Evolutionary conservation across 2,113 vertebrate genomes (phyloP).

Genomic region (Myotis brandtii): DNA sequence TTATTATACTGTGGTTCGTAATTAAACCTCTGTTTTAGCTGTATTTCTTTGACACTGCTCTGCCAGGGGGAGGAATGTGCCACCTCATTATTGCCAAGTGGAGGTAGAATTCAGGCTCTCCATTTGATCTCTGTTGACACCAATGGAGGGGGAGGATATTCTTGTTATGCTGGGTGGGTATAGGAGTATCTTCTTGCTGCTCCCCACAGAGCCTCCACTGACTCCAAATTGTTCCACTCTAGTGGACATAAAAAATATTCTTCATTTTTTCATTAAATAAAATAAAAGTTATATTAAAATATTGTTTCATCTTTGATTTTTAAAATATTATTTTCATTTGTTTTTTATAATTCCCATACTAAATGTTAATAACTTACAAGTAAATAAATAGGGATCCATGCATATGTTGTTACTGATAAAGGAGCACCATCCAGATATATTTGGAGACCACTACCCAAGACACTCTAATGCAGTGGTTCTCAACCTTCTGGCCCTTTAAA

Average conservation of each 20-base stretch:
- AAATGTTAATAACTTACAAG: neutral
- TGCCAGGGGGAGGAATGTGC: neutral
- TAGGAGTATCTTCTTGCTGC: neutral
- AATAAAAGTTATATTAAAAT: neutral
- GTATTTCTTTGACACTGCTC: neutral
- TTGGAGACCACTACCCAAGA: neutral
- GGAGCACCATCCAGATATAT: neutral
- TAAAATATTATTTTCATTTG: neutral
- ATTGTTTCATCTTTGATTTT: neutral
- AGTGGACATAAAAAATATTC: neutral
- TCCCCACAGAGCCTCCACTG: neutral
- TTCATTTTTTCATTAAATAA: neutral
- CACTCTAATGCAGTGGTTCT: neutral
- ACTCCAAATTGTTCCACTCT: neutral
- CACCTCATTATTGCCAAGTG: neutral
- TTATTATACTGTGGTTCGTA: neutral
- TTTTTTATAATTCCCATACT: constrained; percentile 15
- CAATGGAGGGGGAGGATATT: neutral
- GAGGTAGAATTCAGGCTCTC: neutral
- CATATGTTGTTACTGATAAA: neutral
- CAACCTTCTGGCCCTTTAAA: too few species aligned
- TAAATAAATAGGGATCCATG: neutral
- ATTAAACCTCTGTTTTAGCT: neutral
- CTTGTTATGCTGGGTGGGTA: neutral
- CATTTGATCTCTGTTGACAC: neutral